Percentiles rank a stretch among this genome's conserved stretches.
Conservation (phyloP, 2,797 vertebrate genomes). For the Brotula barbata region DNA sequence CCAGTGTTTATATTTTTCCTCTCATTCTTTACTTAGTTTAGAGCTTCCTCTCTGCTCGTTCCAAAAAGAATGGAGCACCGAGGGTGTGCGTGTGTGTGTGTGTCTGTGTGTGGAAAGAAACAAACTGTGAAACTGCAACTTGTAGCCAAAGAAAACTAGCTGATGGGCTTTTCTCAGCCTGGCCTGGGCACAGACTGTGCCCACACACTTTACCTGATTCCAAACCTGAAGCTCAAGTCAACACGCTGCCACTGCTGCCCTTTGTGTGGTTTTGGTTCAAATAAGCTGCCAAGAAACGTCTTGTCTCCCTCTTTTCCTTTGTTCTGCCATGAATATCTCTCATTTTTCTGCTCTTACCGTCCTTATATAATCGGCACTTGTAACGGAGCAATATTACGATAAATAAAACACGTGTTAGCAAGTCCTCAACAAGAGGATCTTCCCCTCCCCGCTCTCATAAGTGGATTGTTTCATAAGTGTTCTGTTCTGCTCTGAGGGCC, state of each 20-base stretch:
- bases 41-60: constrained; percentile 38
- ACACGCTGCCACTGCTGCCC: background rate
- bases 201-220: constrained; percentile 25
- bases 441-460: constrained; percentile 20
- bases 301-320: background rate
- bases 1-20: constrained; percentile 21
- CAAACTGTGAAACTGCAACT: constrained; percentile 47
- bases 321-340: background rate
- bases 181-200: constrained; percentile 23
- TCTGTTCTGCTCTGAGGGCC: constrained; percentile 45
- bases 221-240: constrained; percentile 21
- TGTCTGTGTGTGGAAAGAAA: constrained; percentile 42
- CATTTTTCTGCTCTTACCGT: background rate
- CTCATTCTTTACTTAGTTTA: constrained; percentile 24
- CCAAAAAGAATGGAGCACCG: constrained; percentile 30
- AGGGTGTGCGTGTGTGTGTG: background rate
- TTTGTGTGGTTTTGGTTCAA: background rate
- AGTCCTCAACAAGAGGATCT: constrained; percentile 35
- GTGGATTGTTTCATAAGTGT: constrained; percentile 59
- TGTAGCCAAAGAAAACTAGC: constrained; percentile 58
- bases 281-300: too few species aligned
- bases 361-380: background rate
- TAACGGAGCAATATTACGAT: constrained; percentile 7
- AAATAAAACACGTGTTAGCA: constrained; percentile 44
- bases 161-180: constrained; percentile 22